Evolutionary conservation across 2,113 vertebrate species (phyloP).

Genomic region (Brienomyrus longianalis): DNA sequence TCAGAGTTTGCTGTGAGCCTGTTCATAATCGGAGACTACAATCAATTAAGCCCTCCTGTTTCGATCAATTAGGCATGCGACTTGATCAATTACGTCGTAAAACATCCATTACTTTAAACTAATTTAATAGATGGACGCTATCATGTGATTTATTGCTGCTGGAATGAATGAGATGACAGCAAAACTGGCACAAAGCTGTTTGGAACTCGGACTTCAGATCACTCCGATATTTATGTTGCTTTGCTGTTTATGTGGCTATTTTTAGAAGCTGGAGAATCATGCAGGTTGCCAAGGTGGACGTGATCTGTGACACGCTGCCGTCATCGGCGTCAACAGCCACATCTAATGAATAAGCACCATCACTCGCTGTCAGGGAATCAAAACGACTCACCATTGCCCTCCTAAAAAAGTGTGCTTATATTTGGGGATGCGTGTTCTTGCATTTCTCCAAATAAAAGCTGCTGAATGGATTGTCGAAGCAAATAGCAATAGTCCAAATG

Average conservation of each 20-base stretch:
- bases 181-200: neutral
- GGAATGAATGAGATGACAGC: conserved; percentile 4
- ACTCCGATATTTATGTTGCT: neutral
- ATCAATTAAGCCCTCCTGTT: conserved; percentile 33
- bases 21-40: conserved; percentile 15
- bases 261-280: neutral
- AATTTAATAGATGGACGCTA: conserved; percentile 19
- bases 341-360: neutral
- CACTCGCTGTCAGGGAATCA: neutral
- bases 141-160: conserved; percentile 18
- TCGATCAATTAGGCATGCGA: conserved; percentile 32
- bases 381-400: neutral
- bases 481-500: neutral
- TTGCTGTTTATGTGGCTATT: neutral
- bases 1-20: neutral
- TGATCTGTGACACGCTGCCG: neutral
- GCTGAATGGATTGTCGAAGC: neutral
- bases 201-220: neutral
- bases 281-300: neutral
- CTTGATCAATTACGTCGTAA: conserved; percentile 32
- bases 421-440: neutral
- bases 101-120: conserved; percentile 29
- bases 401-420: neutral
- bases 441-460: neutral
- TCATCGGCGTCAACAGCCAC: neutral